Base-by-base conservation (phyloP, 2,888 invertebrate species). In the Plagiodera versicolora region DNA sequence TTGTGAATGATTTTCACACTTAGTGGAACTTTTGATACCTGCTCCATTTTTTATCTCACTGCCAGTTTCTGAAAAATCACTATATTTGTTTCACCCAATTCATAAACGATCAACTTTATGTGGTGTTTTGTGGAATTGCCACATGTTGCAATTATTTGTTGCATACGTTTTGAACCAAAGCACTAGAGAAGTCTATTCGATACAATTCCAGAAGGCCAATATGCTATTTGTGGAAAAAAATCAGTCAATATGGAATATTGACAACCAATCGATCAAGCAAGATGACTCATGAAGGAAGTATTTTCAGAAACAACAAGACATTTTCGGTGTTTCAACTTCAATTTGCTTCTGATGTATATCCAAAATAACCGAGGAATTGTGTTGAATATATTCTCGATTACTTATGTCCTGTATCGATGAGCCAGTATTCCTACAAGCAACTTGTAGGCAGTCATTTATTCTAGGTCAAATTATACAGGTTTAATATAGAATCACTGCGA, bases 371-470 rank as follows among this genome's bases (percentile, higher is more conserved):
- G 35, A 35, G 8, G 28, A 44, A 48, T 20, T 45, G 49, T 55
- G 35, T 46, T 14, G 55, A 46, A 55, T 28, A 55, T 16, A 24
- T 55, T 24, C 14, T 5, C 14, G 39, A 70, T 67, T 66, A 76
- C 66, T 65, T 71, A 70, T 68, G 67, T 71, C 69, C 68, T 71
- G 70, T 74, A 73, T 67, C 70, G 67, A 65, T 63, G 73, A 74
- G 77, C 77, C 80, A 79, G 79, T 79, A 79, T 78, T 79, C 78
- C 77, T 79, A 78, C 76, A 72, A 74, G 72, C 70, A 71, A 72
- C 67, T 70, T 71, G 73, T 76, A 74, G 73, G 68, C 67, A 79
- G 78, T 79, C 79, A 80, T 77, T 78, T 77, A 72, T 75, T 78
- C 67, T 79, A 79, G 78, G 76, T 78, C 76, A 77, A 78, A 79